Evolutionary conservation across 2,113 vertebrate species (phyloP), one percentile per base, ranked within the genome.

Genomic region (Corydoras sp.): DNA sequence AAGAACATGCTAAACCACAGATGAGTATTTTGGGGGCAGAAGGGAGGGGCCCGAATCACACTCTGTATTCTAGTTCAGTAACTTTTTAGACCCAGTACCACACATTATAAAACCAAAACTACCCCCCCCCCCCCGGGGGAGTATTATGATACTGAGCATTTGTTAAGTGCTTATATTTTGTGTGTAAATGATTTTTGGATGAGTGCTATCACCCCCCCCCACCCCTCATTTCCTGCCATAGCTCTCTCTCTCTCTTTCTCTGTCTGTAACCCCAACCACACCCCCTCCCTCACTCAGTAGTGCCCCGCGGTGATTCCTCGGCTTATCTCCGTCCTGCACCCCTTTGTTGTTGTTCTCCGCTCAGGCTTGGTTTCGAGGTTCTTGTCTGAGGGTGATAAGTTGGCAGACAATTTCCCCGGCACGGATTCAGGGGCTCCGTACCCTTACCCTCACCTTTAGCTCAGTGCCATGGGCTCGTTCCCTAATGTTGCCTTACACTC

Each of bases 341-440:
- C 86, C 83, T 75, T 80, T 81, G 35, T 79, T 77, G 83, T 85
- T 86, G 83, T 75, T 86, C 83, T 88, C 62, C 82, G 83, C 83
- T 86, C 81, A 79, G 86, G 82, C 85, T 31, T 80, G 79, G 83
- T 87, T 87, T 88, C 85, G 84, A 80, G 85, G 81, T 80, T 85
- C 83, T 89, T 90, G 88, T 90, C 85, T 86, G 83, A 81, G 85
- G 85, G 85, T 82, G 90, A 90, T 91, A 90, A 90, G 87, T 85
- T 80, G 83, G 80, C 84, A 86, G 85, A 81, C 82, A 43, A 5
- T 83, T 81, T 84, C 51, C 50, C 81, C 81, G 80, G 80, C 83
- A 80, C 80, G 79, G 83, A 77, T 81, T 81, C 78, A 75, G 81
- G 78, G 72, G 74, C 78, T 78, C 77, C 73, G 69, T 29, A 50